A percentile compares a stretch with the other conserved stretches of the same genome.
phyloP scores from a whole-genome alignment of 2,113 vertebrate species.

The Dascyllus trimaculatus region DNA sequence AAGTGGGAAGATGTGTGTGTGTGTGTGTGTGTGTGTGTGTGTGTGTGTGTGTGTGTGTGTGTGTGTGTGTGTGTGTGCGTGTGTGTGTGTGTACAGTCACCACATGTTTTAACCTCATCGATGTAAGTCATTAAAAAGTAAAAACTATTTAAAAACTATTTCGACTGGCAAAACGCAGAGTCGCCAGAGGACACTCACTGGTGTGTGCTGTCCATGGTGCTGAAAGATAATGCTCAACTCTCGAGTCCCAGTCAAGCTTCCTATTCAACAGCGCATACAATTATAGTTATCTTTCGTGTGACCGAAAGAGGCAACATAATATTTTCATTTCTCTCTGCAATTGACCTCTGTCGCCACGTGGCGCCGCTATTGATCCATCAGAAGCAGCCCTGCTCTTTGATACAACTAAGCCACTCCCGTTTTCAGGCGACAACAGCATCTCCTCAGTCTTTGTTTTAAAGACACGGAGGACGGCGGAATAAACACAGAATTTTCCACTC shows the following conservation, averaged over 20 bases:
- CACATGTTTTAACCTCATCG: too few relatives aligned
- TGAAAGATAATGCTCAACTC: slow-evolving; percentile 10
- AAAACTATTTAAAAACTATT: too few relatives aligned
- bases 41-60: too few relatives aligned
- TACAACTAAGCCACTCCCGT: slow-evolving; percentile 70
- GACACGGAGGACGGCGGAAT: slow-evolving; percentile 28
- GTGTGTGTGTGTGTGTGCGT: too few relatives aligned
- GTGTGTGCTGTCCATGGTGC: slow-evolving; percentile 59
- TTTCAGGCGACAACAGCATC: slow-evolving; percentile 25
- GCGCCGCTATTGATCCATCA: slow-evolving; percentile 76
- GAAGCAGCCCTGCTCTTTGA: slow-evolving; percentile 9
- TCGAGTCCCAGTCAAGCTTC: not conserved
- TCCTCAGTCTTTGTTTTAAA: slow-evolving; percentile 76
- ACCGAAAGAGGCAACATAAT: not conserved
- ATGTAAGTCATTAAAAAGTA: too few relatives aligned
- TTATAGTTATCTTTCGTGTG: not conserved
- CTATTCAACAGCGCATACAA: not conserved
- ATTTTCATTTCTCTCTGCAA: slow-evolving; percentile 8
- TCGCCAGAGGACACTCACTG: not conserved
- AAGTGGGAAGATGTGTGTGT: too few relatives aligned
- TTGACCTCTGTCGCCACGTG: slow-evolving; percentile 40
- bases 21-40: too few relatives aligned
- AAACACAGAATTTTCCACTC: not conserved
- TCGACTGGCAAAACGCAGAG: too few relatives aligned
- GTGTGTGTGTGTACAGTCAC: too few relatives aligned